Percentiles rank a stretch among this genome's conserved stretches.
These are phyloP conservation scores for Cryptoleucopteryx plumbea DNA, from an alignment of 2,113 vertebrate species.

Conservation along the genomic window DNA sequence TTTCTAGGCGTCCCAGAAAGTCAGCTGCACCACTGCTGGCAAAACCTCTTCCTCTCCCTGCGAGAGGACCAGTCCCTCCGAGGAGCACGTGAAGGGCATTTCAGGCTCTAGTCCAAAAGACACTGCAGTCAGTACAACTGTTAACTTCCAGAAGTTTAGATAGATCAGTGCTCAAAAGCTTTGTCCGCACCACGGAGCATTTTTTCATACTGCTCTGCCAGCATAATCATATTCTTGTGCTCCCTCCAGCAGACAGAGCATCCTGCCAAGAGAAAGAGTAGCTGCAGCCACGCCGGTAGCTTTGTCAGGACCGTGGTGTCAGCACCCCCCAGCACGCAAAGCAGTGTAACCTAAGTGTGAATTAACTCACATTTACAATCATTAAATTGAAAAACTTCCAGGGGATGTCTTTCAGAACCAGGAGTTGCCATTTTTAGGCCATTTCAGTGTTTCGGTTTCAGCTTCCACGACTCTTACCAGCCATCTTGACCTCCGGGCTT, in stretches of 20 bases:
- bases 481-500: not conserved
- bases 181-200: not conserved
- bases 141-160: not conserved
- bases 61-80: fast-evolving
- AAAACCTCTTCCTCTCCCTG: not conserved
- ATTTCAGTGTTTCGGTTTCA: not conserved
- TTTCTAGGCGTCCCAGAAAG: not conserved
- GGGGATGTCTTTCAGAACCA: not conserved
- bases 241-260: not conserved
- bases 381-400: not conserved
- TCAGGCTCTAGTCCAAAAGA: not conserved
- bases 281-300: not conserved
- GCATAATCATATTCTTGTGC: not conserved
- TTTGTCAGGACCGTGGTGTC: not conserved
- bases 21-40: not conserved
- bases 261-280: not conserved
- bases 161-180: not conserved
- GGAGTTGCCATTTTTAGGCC: not conserved
- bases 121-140: not conserved
- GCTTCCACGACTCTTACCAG: not conserved
- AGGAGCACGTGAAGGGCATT: not conserved
- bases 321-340: not conserved
- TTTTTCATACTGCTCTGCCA: not conserved
- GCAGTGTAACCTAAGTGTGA: not conserved
- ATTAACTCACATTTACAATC: not conserved